Evolutionary conservation across 2,888 invertebrate genomes (phyloP), one percentile per base, ranked within the genome.

Genomic region (Abrostola triplasia): DNA sequence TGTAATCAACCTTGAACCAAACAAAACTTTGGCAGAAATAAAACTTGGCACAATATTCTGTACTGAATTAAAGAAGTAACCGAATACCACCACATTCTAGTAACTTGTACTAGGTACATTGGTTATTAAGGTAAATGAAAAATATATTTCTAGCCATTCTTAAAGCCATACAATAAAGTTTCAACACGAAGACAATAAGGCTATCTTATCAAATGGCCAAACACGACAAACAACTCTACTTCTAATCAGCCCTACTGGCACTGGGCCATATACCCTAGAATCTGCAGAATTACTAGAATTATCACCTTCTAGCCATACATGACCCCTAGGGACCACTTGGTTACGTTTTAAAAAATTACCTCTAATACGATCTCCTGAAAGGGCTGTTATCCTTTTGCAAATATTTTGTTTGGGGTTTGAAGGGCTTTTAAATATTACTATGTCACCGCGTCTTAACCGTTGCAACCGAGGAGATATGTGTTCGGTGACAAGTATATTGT

Each of bases 271-370:
- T 7, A 94, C 93, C 76, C 98, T 95, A 1, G 98, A 98, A 91
- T 99, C 99, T 0, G 96, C 96, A 8, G 98, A 99, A 91, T 98
- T 98, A 58, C 88, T 89, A 10, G 95, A 95, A 89, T 99, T 99
- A 86, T 99, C 99, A 13, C 99, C 98, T 92, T 98, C 98, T 65
- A 99, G 90, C 98, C 98, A 99, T 0, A 98, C 97, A 90, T 98
- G 97, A 1, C 98, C 98, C 77, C 95, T 93, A 0, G 98, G 98
- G 48, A 98, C 97, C 86, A 96, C 85, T 75, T 96, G 93, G 65
- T 92, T 89, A 41, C 89, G 83, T 66, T 82, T 86, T 41, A 90
- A 88, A 74, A 92, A 93, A 40, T 84, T 80, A 5, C 91, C 90
- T 73, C 87, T 90, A 37, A 97, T 93, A 84, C 95, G 96, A 85